phyloP scores from a whole-genome alignment of 2,113 vertebrate species.

The Cyanistes caeruleus region DNA sequence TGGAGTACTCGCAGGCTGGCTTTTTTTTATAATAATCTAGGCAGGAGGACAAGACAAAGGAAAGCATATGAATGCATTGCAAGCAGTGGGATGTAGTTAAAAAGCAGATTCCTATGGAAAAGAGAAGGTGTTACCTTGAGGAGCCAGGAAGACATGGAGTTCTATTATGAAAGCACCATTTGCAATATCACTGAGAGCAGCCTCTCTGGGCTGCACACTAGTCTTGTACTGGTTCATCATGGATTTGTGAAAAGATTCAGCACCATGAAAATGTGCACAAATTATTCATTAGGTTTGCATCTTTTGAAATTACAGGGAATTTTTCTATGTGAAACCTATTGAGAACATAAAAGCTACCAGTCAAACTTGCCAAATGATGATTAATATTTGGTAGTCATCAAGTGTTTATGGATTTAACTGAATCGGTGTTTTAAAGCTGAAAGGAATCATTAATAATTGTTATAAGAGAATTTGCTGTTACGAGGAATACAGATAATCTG shows the following conservation, averaged over 20 bases:
- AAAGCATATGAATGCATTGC: neutral
- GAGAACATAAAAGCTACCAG: neutral
- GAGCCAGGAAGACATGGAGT: neutral
- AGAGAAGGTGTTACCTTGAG: neutral
- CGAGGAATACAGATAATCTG: neutral
- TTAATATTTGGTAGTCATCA: neutral
- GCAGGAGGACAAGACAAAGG: neutral
- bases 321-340: neutral
- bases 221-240: neutral
- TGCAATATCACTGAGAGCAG: neutral
- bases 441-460: neutral
- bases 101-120: neutral
- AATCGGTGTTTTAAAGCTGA: neutral
- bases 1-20: neutral
- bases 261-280: neutral
- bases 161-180: neutral
- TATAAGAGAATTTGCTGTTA: neutral
- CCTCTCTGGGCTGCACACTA: neutral
- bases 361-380: neutral
- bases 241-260: neutral
- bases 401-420: neutral
- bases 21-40: neutral
- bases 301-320: neutral
- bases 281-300: neutral
- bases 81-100: neutral